Conservation (phyloP, 2,888 invertebrate genomes). For the Pristionchus entomophagus region DNA sequence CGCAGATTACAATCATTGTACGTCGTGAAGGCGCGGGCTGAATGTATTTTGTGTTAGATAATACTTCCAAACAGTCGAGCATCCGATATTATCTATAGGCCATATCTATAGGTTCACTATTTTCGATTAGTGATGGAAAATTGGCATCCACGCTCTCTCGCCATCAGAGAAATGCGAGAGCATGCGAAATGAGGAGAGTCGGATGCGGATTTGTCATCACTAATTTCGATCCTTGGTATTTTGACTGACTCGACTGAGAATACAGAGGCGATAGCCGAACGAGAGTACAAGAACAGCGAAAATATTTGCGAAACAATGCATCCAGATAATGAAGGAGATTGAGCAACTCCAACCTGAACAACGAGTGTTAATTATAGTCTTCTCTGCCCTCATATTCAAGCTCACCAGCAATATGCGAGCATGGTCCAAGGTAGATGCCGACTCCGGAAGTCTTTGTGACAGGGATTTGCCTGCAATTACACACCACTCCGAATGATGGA, state of each 20-base stretch:
- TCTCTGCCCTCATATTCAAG: too few species aligned
- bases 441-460: not conserved
- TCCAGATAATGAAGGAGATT: not conserved
- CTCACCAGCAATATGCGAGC: not conserved
- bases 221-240: too few species aligned
- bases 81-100: too few species aligned
- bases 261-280: not conserved
- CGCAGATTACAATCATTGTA: not conserved
- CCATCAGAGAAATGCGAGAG: too few species aligned
- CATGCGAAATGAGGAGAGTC: too few species aligned
- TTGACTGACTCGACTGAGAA: too few species aligned
- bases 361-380: not conserved
- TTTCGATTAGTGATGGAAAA: too few species aligned
- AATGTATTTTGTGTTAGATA: too few species aligned
- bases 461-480: not conserved
- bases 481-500: too few species aligned
- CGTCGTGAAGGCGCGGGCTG: not conserved
- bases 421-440: constrained; percentile 1
- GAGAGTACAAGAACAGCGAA: not conserved
- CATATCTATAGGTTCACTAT: too few species aligned
- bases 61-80: not conserved
- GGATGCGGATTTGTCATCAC: too few species aligned
- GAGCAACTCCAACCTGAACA: constrained; percentile 29
- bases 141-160: too few species aligned
- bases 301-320: not conserved